Conservation (phyloP, 2,888 invertebrate species). For the Sympetrum striolatum region DNA sequence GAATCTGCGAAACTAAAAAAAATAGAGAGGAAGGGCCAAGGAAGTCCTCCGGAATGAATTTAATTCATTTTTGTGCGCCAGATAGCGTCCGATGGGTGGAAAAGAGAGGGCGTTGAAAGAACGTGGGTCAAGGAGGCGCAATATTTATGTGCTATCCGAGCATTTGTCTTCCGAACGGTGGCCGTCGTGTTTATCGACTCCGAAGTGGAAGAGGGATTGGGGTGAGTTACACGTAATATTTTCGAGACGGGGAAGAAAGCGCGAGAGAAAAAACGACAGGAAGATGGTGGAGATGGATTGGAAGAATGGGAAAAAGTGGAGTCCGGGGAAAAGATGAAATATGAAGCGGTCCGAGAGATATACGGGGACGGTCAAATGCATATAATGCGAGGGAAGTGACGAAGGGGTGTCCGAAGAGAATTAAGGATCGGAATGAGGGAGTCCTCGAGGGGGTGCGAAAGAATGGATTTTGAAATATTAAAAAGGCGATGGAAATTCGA, state of each 20-base stretch:
- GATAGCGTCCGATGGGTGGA: not conserved
- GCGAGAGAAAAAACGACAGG: not conserved
- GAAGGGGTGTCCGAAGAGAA: not conserved
- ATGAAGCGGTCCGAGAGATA: not conserved
- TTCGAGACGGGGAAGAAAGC: constrained; percentile 11
- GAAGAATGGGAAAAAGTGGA: not conserved
- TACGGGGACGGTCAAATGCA: constrained; percentile 5
- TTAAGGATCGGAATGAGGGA: not conserved
- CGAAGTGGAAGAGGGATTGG: constrained; percentile 17
- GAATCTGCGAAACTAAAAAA: not conserved
- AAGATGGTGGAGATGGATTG: not conserved
- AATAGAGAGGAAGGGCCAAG: not conserved
- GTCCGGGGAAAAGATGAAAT: not conserved
- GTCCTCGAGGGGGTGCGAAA: not conserved
- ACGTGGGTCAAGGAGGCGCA: constrained; percentile 1
- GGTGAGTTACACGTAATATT: constrained; percentile 32
- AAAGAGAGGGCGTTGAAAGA: not conserved
- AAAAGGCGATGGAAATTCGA: not conserved
- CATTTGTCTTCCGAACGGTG: constrained; percentile 22
- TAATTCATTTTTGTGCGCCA: constrained; percentile 3
- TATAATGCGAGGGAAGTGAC: not conserved
- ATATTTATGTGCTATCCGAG: constrained; percentile 33
- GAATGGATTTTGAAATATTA: not conserved
- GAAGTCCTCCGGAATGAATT: not conserved
- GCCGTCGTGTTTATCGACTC: constrained; percentile 36